These are phyloP conservation scores for Phaonia tiefii DNA, from an alignment of 2,888 invertebrate genomes.

Conservation along the genomic window DNA sequence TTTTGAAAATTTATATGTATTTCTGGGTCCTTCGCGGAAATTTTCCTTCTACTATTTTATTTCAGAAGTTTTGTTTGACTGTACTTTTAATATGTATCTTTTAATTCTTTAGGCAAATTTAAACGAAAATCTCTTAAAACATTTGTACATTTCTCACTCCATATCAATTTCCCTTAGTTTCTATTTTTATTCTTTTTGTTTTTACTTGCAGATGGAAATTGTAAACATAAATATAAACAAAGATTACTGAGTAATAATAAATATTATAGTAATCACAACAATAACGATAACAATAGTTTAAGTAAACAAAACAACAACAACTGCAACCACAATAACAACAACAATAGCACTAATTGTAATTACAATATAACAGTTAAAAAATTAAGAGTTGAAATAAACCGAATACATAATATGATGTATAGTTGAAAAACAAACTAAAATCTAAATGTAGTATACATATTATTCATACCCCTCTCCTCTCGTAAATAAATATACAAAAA, in stretches of 20 bases:
- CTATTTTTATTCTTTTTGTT: slow-evolving; percentile 65
- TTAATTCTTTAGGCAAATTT: no score
- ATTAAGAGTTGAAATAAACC: slow-evolving; percentile 77
- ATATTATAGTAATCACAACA: slow-evolving; percentile 46
- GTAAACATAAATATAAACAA: slow-evolving; percentile 74
- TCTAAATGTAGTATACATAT: slow-evolving; percentile 13
- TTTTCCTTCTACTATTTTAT: no score
- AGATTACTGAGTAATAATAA: slow-evolving; percentile 69
- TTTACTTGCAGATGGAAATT: slow-evolving; percentile 77
- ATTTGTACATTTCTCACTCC: no score
- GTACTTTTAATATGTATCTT: no score
- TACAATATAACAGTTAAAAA: slow-evolving; percentile 75
- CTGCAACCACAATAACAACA: slow-evolving; percentile 47
- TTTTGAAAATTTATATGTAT: no score
- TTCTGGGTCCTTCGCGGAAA: no score
- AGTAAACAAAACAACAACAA: slow-evolving; percentile 61
- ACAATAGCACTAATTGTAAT: slow-evolving; percentile 60
- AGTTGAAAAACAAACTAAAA: slow-evolving; percentile 71
- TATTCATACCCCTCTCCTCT: slow-evolving; percentile 12
- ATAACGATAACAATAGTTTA: slow-evolving; percentile 61
- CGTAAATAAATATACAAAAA: no score
- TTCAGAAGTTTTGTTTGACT: no score
- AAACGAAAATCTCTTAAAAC: no score
- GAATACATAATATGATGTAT: slow-evolving; percentile 78
- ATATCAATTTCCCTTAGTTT: slow-evolving; percentile 68